Evolutionary conservation across 2,113 vertebrate species (phyloP), one percentile per base, ranked within the genome.

Genomic region (Cairina moschata): DNA sequence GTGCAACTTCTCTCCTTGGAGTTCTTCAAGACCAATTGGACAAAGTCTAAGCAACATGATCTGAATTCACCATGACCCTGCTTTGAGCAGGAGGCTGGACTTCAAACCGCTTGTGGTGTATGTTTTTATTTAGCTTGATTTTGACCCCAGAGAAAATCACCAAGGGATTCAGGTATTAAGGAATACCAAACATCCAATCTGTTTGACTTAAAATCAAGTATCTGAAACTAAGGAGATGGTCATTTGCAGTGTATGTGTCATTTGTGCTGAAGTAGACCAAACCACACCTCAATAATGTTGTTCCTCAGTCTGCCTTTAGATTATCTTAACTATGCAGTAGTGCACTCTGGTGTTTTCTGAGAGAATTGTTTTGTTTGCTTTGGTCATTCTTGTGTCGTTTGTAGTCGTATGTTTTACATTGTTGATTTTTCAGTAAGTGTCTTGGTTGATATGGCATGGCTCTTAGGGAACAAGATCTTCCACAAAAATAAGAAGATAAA

Each of bases 271-370:
- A n/a, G 28, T 18, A 36, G 26, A 77, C 23, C 17, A 42, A 81
- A 38, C 60, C 23, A 28, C 16, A 11, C 14, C 32, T 75, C 76
- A 31, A 2, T 50, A 38, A 11, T 25, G 7, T 50, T 5, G 21
- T 22, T 32, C 17, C 11, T 32, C 29, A 48, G 34, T 31, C 29
- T 44, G 52, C 42, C 48, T 21, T 9, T 48, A 75, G 56, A 62
- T 71, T 54, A 46, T 36, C 56, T 69, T 12, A n/a, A 15, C 59
- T 83, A 2, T 1, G 13, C 73, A 69, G 69, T 40, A 90, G 80
- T 82, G 95, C 90, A 36, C 88, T 84, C 92, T 95, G 80, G 76
- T 94, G 93, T 90, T 79, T 88, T 42, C 71, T 3, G 6, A 84
- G 66, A 60, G 92, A 92, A 93, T 34, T 66, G 48, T 65, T 63